Conservation (phyloP, 2,113 vertebrate genomes). For the Burhinus bistriatus region DNA sequence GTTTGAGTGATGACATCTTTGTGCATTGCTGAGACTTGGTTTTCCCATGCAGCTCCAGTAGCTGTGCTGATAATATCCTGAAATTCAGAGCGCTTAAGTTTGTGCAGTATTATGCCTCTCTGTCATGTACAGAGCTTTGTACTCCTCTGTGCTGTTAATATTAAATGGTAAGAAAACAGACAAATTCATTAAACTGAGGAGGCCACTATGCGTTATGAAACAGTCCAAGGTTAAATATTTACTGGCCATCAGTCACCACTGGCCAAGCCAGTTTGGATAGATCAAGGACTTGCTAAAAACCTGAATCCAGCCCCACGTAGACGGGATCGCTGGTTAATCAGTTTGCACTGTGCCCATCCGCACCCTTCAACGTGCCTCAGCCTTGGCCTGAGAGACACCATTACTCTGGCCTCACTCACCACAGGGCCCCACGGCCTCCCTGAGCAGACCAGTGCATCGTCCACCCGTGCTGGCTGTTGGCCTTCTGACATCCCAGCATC, state of each 20-base stretch:
- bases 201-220: neutral
- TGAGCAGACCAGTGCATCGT: neutral
- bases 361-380: neutral
- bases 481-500: neutral
- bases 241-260: neutral
- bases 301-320: neutral
- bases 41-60: neutral
- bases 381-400: neutral
- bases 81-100: neutral
- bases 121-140: neutral
- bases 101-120: neutral
- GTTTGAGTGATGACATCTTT: neutral
- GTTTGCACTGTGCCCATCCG: neutral
- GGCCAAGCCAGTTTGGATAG: neutral
- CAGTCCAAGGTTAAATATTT: slow-evolving; percentile 36
- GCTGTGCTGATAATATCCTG: neutral
- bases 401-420: neutral
- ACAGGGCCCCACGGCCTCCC: accelerated
- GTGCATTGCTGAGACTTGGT: neutral
- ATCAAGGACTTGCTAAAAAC: neutral
- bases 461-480: neutral
- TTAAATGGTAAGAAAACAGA: slow-evolving; percentile 26
- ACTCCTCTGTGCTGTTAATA: slow-evolving; percentile 19
- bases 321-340: neutral
- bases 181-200: neutral